A percentile compares a stretch with the other conserved stretches of the same genome.
Evolutionary conservation across 1,140 invertebrate genomes (phyloP).

Genomic region (Sinonovacula constricta): DNA sequence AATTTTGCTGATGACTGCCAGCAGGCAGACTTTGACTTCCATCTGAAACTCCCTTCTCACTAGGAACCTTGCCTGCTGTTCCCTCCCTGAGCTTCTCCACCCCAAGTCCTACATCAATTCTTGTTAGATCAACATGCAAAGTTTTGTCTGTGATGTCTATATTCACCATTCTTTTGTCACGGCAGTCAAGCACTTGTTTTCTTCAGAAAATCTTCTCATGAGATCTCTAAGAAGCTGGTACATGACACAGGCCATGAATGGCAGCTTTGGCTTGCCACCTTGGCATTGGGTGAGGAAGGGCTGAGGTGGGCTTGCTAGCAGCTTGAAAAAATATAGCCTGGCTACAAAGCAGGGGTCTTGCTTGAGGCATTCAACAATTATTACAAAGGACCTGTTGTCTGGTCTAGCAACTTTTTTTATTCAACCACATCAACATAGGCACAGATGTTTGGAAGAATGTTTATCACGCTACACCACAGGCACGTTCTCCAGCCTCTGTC

Average conservation of each 20-base stretch:
- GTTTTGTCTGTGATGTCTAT: background rate
- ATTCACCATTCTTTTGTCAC: background rate
- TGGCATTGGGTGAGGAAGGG: no score
- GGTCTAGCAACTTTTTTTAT: background rate
- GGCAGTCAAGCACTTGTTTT: background rate
- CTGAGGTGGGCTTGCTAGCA: background rate
- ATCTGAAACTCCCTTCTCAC: no score
- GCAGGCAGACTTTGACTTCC: no score
- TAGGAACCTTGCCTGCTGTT: background rate
- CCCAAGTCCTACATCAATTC: background rate
- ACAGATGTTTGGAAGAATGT: no score
- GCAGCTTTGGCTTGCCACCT: no score
- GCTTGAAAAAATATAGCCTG: background rate
- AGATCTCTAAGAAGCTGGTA: background rate
- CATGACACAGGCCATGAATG: background rate
- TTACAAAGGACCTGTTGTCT: background rate
- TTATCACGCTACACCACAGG: no score
- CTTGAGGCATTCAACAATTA: background rate
- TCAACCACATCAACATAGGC: no score
- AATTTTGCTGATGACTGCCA: no score
- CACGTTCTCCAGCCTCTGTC: no score
- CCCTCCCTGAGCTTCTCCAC: background rate
- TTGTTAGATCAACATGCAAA: background rate
- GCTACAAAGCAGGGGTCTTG: background rate
- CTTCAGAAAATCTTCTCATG: background rate